phyloP scores from a whole-genome alignment of 1,140 invertebrate species.

The Drosophila jambulina region DNA sequence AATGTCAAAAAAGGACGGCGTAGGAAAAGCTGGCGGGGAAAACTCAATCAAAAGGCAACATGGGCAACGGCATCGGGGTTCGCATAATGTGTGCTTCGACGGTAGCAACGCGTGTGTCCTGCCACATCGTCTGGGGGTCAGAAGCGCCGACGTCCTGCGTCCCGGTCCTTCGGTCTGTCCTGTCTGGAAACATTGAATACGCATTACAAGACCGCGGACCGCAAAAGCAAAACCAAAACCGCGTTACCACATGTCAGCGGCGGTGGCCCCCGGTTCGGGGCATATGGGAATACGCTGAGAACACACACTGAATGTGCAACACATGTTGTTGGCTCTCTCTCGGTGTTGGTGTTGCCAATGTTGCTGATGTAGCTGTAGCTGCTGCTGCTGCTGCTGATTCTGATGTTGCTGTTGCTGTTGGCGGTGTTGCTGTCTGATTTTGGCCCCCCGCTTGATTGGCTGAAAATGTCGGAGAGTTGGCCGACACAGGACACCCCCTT shows the following conservation, averaged over 20 bases:
- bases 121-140: conserved; percentile 71
- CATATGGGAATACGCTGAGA: conserved; percentile 72
- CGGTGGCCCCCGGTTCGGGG: conserved; percentile 56
- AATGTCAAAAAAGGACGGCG: conserved; percentile 69
- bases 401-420: conserved; percentile 31
- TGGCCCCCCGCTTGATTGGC: conserved; percentile 69
- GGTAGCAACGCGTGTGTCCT: conserved; percentile 69
- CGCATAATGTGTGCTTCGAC: conserved; percentile 70
- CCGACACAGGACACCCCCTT: conserved; percentile 24
- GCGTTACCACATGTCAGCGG: conserved; percentile 81
- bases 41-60: conserved; percentile 80
- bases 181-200: conserved; percentile 80
- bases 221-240: conserved; percentile 78
- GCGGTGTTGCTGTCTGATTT: conserved; percentile 63
- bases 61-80: conserved; percentile 47
- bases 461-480: conserved; percentile 61
- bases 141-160: conserved; percentile 40
- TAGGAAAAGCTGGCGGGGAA: conserved; percentile 69
- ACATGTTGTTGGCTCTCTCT: conserved; percentile 67
- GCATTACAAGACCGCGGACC: conserved; percentile 78
- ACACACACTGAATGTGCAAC: conserved; percentile 69
- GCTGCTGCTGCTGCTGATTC: conserved; percentile 38
- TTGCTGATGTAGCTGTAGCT: conserved; percentile 34
- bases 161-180: conserved; percentile 46
- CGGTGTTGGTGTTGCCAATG: conserved; percentile 30